Evolutionary conservation across 1,140 invertebrate species (phyloP).

Genomic region (Linepithema humile): DNA sequence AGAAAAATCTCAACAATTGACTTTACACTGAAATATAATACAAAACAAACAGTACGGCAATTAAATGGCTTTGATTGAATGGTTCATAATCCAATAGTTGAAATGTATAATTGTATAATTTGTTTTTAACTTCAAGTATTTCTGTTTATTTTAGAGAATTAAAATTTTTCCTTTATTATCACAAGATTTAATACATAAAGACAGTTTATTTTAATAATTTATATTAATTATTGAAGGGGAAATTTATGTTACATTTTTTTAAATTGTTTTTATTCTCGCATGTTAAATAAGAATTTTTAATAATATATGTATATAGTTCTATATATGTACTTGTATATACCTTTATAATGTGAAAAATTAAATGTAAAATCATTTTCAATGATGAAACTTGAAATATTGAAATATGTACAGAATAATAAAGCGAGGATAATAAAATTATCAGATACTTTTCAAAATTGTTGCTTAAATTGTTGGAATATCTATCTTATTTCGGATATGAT

Average conservation of each 20-base stretch:
- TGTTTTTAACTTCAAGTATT: background rate
- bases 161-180: background rate
- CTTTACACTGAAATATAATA: constrained; percentile 12
- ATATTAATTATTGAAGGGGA: no score
- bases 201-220: no score
- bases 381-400: background rate
- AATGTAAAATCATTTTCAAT: background rate
- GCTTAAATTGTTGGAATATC: background rate
- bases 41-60: constrained; percentile 60
- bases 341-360: background rate
- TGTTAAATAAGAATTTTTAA: background rate
- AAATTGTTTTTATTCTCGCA: background rate
- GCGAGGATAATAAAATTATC: background rate
- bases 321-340: no score
- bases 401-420: background rate
- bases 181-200: background rate
- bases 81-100: constrained; percentile 61
- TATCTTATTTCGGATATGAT: background rate
- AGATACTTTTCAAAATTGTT: background rate
- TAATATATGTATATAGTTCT: background rate
- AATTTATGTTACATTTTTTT: background rate
- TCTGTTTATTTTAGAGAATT: background rate
- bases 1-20: background rate
- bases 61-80: constrained; percentile 65
- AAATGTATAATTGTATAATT: constrained; percentile 57